These are phyloP conservation scores for Epinotia demarniana DNA, from an alignment of 2,888 invertebrate species.

Conservation along the genomic window DNA sequence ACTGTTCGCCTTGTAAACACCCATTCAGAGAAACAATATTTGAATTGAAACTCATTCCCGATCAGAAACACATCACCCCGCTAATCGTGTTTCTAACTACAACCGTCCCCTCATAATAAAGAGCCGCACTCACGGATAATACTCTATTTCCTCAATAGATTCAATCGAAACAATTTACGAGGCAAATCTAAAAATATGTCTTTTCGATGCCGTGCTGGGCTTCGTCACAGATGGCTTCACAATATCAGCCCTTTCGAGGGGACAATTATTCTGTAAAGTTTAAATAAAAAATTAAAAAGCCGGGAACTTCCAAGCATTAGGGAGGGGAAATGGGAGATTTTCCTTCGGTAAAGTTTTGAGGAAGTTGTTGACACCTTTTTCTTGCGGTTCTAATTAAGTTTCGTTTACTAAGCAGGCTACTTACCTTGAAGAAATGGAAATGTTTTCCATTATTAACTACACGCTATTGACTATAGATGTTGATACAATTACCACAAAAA, in stretches of 20 bases:
- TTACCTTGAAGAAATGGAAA: neutral
- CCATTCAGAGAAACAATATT: slow-evolving; percentile 20
- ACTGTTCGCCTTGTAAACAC: slow-evolving; percentile 1
- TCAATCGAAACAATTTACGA: slow-evolving; percentile 82
- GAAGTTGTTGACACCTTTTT: slow-evolving; percentile 51
- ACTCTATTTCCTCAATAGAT: slow-evolving; percentile 78
- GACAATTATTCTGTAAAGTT: slow-evolving; percentile 82
- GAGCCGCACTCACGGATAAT: slow-evolving; percentile 77
- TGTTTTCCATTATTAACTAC: neutral
- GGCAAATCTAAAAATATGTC: slow-evolving; percentile 84
- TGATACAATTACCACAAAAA: too few species aligned
- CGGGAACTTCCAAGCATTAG: slow-evolving; percentile 66
- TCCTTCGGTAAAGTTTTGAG: slow-evolving; percentile 60
- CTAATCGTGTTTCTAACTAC: slow-evolving; percentile 35
- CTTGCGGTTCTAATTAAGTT: slow-evolving; percentile 35
- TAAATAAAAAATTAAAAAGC: slow-evolving; percentile 84
- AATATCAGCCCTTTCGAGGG: slow-evolving; percentile 79
- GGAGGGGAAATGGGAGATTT: slow-evolving; percentile 59
- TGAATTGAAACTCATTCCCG: slow-evolving; percentile 29
- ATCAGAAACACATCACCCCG: slow-evolving; percentile 28
- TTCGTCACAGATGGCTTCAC: slow-evolving; percentile 83
- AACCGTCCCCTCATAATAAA: slow-evolving; percentile 52
- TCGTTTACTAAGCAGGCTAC: neutral
- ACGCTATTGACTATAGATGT: too few species aligned
- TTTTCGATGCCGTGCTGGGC: slow-evolving; percentile 74